Base-by-base conservation (phyloP, 2,113 vertebrate species). In the Larimichthys polyactis region DNA sequence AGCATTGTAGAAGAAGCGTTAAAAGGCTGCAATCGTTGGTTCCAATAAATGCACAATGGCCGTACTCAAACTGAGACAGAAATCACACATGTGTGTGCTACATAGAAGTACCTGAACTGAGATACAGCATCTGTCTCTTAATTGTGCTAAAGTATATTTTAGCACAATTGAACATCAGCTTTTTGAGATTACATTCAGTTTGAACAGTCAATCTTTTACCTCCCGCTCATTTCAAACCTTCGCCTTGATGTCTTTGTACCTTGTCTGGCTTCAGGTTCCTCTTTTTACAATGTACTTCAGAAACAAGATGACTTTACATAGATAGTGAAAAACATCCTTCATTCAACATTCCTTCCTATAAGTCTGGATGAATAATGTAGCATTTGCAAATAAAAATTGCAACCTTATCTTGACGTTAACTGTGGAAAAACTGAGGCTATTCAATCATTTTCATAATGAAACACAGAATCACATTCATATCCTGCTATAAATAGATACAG, bases 301-400 rank as follows among this genome's bases (percentile, higher is more conserved):
- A 46, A 24, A 62, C 32, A 62, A 46, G 29, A 43, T 8, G 14
- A 54, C 29, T 51, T 59, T 24, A 40, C 20, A 40, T 36, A 80
- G 22, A 51, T n/a, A 17, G n/a, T 58, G 20, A 15, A 24, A 73
- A 73, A 54, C 15, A 43, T 5, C 57, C 72, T 76, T 36, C 36
- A 36, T 8, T 36, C 36, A 36, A 36, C 6, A 24, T 24, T 24
- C 24, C 24, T 24, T 24, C 24, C 24, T 24, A 24, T 24, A 24
- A 24, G 24, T 24, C 24, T 24, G 24, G 24, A 24, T 24, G 36
- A 40, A 40, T 40, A 40, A 40, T 40, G 36, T 40, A 40, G 36
- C 36, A 36, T 36, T 36, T 7, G 7, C 7, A 63, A 62, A 32
- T 27, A 59, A 52, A 68, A 46, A 29, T 27, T 32, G 12, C 36